Evolutionary conservation across 1,140 invertebrate species (phyloP), one percentile per base, ranked within the genome.

Genomic region (Protaetia brevitarsis): DNA sequence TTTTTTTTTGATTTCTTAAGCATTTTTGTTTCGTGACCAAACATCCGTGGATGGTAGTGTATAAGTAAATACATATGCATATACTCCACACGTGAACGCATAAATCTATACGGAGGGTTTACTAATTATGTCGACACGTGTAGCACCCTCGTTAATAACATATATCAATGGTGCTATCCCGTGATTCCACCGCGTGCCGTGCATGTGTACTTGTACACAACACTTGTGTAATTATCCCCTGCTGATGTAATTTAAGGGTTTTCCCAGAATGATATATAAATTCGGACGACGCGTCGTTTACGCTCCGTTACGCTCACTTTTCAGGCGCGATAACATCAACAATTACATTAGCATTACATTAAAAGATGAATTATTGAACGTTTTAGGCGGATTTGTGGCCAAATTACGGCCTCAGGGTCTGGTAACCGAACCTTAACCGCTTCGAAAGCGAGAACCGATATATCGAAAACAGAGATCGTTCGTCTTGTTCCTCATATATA

Each of bases 341-440:
- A 51, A 51, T 51, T 51, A 51, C 41, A 51, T 51, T 51, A 51
- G 41, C 41, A 51, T 51, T 51, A 51, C 41, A 19, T 51, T 51
- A 51, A 16, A 51, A 41, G 26, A 51, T 51, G 41, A 51, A 51
- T 51, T 51, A 51, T 51, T 51, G 41, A 51, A 51, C 41, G 26
- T 23, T 1, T 51, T 51, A 5, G 41, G 19, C 26, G 3, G 41
- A 51, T 51, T 23, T 23, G 19, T 19, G 11, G 41, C 1, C 1
- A 19, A 51, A 23, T 23, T 51, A 51, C 21, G 41, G 7, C 16
- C 10, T 23, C 16, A 23, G 19, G 41, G 41, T 51, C 13, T 19
- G n/a, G n/a, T n/a, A n/a, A n/a, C n/a, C n/a, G n/a, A n/a, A n/a
- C n/a, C n/a, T n/a, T n/a, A n/a, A n/a, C n/a, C n/a, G n/a, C n/a